Conservation (phyloP, 2,888 invertebrate species). For the Prosopocoilus inquinatus region DNA sequence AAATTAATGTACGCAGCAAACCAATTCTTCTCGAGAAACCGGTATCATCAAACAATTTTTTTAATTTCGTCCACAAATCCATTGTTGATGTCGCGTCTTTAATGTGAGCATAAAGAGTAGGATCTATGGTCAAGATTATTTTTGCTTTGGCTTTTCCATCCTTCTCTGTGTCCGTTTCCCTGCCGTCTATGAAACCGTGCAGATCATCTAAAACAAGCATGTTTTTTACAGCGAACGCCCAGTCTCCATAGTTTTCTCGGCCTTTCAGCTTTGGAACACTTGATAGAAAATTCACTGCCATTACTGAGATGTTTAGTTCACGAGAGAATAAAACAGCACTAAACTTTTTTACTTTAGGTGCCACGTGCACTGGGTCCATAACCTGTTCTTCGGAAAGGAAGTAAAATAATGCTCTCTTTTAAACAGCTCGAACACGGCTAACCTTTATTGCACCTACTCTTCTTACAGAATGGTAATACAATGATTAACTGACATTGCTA, state of each 20-base stretch:
- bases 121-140: conserved; percentile 30
- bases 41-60: conserved; percentile 32
- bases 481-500: too few relatives aligned
- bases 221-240: conserved; percentile 17
- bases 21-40: conserved; percentile 35
- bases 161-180: conserved; percentile 14
- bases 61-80: conserved; percentile 31
- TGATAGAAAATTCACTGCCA: conserved; percentile 16
- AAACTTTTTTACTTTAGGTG: too few relatives aligned
- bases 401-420: too few relatives aligned
- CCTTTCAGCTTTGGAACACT: conserved; percentile 22
- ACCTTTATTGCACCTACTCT: too few relatives aligned
- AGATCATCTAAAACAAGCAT: conserved; percentile 17
- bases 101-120: conserved; percentile 29
- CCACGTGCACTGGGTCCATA: too few relatives aligned
- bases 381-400: too few relatives aligned
- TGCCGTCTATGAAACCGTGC: conserved; percentile 10
- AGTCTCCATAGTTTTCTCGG: conserved; percentile 30
- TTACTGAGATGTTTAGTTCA: not conserved
- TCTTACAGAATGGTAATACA: too few relatives aligned
- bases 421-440: too few relatives aligned
- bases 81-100: conserved; percentile 25
- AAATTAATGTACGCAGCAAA: conserved; percentile 29
- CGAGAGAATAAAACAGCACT: too few relatives aligned
- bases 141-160: conserved; percentile 31